These are phyloP conservation scores for Chaetops frenatus DNA, from an alignment of 2,113 vertebrate species.

Conservation along the genomic window DNA sequence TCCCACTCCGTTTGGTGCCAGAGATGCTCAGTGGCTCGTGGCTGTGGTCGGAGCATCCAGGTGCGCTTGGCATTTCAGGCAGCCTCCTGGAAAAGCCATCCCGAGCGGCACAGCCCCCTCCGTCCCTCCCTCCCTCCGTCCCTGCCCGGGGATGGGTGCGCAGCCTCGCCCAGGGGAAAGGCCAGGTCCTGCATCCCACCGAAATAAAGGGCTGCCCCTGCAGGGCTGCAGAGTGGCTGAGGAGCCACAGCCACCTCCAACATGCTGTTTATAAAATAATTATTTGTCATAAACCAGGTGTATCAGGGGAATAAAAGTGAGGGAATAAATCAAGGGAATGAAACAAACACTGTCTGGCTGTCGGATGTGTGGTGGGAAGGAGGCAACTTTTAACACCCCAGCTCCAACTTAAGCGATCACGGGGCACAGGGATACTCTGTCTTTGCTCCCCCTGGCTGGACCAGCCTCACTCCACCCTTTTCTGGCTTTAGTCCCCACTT, in stretches of 20 bases:
- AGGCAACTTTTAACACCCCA: not conserved
- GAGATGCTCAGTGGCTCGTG: not conserved
- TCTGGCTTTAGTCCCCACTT: not conserved
- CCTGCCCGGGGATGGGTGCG: rapidly evolving
- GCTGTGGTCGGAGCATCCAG: not conserved
- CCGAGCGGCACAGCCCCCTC: not conserved
- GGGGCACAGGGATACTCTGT: not conserved
- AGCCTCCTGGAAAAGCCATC: not conserved
- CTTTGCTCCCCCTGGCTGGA: not conserved
- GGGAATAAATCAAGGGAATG: not conserved
- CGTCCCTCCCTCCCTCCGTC: not conserved
- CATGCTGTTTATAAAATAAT: rapidly evolving
- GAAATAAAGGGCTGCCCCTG: not conserved
- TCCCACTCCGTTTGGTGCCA: not conserved
- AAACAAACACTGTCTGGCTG: not conserved
- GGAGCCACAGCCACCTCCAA: not conserved
- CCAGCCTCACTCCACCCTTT: not conserved
- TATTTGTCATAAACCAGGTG: not conserved
- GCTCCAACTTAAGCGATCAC: not conserved
- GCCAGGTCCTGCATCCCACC: not conserved
- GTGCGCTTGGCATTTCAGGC: not conserved
- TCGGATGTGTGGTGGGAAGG: not conserved
- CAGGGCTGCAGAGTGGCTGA: not conserved
- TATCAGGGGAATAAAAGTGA: not conserved
- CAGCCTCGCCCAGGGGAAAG: not conserved